These are phyloP conservation scores for Ageneiosus marmoratus DNA, from an alignment of 2,113 vertebrate species.

Conservation along the genomic window DNA sequence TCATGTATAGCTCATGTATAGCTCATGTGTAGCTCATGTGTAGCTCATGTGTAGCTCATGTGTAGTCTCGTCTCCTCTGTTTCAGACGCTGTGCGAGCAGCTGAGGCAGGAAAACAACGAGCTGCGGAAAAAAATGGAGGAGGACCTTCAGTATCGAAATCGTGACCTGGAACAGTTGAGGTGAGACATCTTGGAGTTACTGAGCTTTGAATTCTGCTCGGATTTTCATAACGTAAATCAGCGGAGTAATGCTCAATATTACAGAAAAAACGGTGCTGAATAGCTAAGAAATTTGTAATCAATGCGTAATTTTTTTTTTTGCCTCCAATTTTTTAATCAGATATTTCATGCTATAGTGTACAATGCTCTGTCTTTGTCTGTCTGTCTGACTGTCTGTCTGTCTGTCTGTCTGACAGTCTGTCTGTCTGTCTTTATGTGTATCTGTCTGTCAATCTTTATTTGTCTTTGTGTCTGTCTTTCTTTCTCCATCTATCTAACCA, in stretches of 20 bases:
- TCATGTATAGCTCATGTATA: too few relatives aligned
- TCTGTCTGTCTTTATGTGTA: too few relatives aligned
- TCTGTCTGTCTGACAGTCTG: too few relatives aligned
- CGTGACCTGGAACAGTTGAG: slow-evolving; percentile 87
- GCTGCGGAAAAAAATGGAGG: slow-evolving; percentile 90
- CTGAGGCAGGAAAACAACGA: slow-evolving; percentile 92
- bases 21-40: too few relatives aligned
- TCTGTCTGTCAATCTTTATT: background rate
- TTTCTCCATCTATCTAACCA: background rate
- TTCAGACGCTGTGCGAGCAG: slow-evolving; percentile 90
- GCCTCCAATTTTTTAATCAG: background rate
- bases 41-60: background rate
- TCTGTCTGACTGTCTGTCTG: too few relatives aligned
- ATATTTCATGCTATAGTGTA: too few relatives aligned
- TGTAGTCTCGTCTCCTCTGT: background rate
- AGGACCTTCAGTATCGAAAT: slow-evolving; percentile 89
- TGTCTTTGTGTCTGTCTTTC: background rate
- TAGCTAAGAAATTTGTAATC: too few relatives aligned
- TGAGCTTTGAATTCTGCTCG: background rate
- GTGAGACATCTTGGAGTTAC: slow-evolving; percentile 66
- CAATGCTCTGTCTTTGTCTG: too few relatives aligned
- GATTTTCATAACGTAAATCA: too few relatives aligned
- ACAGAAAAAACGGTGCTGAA: too few relatives aligned
- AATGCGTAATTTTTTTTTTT: too few relatives aligned
- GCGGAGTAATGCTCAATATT: too few relatives aligned